These are phyloP conservation scores for Atopsyche davidsoni DNA, from an alignment of 1,140 invertebrate genomes.

Conservation along the genomic window DNA sequence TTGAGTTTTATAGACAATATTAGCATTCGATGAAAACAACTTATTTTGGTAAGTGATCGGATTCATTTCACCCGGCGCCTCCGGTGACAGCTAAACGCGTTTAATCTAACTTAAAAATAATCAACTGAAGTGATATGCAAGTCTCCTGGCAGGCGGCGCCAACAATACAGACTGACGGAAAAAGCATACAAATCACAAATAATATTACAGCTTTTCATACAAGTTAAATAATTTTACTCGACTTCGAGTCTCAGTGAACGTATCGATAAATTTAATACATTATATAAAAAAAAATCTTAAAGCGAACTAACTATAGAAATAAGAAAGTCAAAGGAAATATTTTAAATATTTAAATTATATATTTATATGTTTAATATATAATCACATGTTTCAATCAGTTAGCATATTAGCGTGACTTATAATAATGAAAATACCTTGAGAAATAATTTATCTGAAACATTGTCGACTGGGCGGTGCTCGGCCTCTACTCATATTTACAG, in stretches of 20 bases:
- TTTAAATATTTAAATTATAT: conserved; percentile 11
- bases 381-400: conserved; percentile 26
- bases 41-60: not conserved
- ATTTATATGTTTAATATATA: conserved; percentile 15
- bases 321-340: too few relatives aligned
- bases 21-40: too few relatives aligned
- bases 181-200: conserved; percentile 3
- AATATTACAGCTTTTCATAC: conserved; percentile 5
- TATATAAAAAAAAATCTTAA: conserved; percentile 5
- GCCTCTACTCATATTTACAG: too few relatives aligned
- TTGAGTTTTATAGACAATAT: too few relatives aligned
- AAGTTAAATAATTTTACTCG: conserved; percentile 12
- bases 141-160: conserved; percentile 23
- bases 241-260: conserved; percentile 1
- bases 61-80: not conserved
- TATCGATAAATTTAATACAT: conserved; percentile 9
- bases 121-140: conserved; percentile 32
- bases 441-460: conserved; percentile 25
- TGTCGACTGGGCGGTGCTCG: conserved; percentile 6
- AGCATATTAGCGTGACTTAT: conserved; percentile 30
- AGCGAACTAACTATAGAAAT: too few relatives aligned
- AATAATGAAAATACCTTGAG: conserved; percentile 30
- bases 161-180: conserved; percentile 6
- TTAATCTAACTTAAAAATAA: conserved; percentile 28
- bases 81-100: not conserved